Conservation (phyloP, 2,888 invertebrate genomes). For the Petrophora chlorosata region DNA sequence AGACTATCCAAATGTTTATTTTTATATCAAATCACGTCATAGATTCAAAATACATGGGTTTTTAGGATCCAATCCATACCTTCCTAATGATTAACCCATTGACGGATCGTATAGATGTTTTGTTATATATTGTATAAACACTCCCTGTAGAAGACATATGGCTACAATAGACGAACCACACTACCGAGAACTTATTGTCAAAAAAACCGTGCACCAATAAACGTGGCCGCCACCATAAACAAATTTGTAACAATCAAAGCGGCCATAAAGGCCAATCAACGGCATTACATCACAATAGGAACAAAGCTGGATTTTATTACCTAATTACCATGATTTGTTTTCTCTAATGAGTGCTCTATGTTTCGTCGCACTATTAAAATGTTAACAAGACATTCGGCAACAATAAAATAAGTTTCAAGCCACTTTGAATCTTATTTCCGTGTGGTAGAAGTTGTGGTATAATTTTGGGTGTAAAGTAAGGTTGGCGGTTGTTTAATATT, state of each 20-base stretch:
- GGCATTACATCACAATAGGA: constrained; percentile 69
- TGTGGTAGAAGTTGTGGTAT: constrained; percentile 9
- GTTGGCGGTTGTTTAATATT: constrained; percentile 57
- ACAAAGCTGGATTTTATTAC: constrained; percentile 70
- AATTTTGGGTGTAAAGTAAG: constrained; percentile 14
- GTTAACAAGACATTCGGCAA: constrained; percentile 26
- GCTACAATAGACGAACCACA: constrained; percentile 5
- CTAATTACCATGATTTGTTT: constrained; percentile 82
- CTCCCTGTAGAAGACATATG: background rate
- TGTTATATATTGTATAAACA: background rate
- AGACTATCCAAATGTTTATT: no score
- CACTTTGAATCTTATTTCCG: constrained; percentile 35
- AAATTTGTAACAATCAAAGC: constrained; percentile 77
- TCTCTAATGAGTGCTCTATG: constrained; percentile 70
- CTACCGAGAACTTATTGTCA: constrained; percentile 26
- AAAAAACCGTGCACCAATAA: constrained; percentile 23
- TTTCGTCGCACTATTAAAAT: constrained; percentile 57
- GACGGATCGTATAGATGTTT: no score
- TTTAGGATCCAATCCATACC: no score
- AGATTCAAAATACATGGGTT: no score
- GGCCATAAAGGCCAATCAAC: constrained; percentile 70
- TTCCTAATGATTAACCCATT: no score
- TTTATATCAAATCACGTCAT: no score
- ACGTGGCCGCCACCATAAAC: constrained; percentile 57
- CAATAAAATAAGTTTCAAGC: constrained; percentile 1